phyloP scores from a whole-genome alignment of 2,113 vertebrate species.

The Limnothrissa miodon region DNA sequence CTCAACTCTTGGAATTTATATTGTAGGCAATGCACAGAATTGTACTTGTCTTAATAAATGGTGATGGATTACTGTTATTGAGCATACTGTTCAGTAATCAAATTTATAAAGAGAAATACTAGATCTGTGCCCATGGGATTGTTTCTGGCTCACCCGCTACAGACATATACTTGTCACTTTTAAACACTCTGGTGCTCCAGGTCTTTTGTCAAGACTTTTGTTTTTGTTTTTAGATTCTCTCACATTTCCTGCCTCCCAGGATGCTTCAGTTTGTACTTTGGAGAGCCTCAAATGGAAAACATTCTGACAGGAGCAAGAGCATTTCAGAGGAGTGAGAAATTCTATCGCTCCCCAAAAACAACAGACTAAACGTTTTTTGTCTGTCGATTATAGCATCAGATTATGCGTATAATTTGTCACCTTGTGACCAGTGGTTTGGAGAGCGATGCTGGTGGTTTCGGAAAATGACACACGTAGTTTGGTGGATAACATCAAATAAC shows the following conservation, averaged over 20 bases:
- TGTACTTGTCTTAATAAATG: neutral
- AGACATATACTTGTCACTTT: neutral
- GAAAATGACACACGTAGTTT: neutral
- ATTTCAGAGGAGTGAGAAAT: neutral
- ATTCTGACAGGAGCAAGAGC: neutral
- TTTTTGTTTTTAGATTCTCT: slow-evolving; percentile 17
- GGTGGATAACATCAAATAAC: slow-evolving; percentile 3
- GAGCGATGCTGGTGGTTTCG: neutral
- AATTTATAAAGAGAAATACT: neutral
- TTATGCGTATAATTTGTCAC: slow-evolving; percentile 3
- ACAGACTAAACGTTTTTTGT: neutral
- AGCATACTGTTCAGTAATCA: neutral
- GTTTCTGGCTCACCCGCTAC: neutral
- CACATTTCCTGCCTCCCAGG: slow-evolving; percentile 21
- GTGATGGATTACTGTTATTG: neutral
- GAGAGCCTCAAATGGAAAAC: neutral
- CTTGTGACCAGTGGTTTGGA: neutral
- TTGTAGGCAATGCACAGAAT: neutral
- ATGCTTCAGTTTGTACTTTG: neutral
- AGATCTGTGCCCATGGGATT: neutral
- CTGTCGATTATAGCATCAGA: neutral
- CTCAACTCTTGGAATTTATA: neutral
- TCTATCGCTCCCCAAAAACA: neutral
- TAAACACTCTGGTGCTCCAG: neutral
- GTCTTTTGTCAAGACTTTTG: neutral